Evolutionary conservation across 2,888 invertebrate species (phyloP), one percentile per base, ranked within the genome.

Genomic region (Amphimallon solstitiale): DNA sequence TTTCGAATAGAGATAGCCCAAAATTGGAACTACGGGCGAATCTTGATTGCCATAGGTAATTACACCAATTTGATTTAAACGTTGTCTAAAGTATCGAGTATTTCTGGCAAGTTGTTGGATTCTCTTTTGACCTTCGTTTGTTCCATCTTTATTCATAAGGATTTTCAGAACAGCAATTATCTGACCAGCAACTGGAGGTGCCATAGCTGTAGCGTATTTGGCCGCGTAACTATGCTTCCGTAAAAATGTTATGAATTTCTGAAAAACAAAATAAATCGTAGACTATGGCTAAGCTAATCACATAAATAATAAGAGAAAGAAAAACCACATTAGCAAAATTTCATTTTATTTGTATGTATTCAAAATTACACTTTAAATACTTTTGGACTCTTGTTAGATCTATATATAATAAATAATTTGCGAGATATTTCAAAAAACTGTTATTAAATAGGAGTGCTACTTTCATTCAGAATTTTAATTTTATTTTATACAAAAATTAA

Each of bases 11-110:
- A 94, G 87, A 85, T 95, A 99, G 72, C 97, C 92, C 78, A 99
- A 85, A 86, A 99, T 88, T 12, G 98, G 98, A 77, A 99, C 95
- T 69, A 99, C 97, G 0, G 98, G 98, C 46, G 97, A 97, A 82
- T 96, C 94, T 78, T 90, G 90, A 83, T 96, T 93, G 5, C 98
- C 98, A 81, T 93, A 94, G 72, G 92, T 90, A 73, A 98, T 93
- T 73, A 97, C 94, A 70, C 98, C 97, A 83, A 95, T 91, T 81
- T 92, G 92, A 69, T 91, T 90, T 71, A 98, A 84, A 72, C 90
- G 86, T 70, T 87, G 85, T 64, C 94, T 86, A 79, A 95, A 94
- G 81, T 95, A 95, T 60, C 86, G 85, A 0, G 95, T 92, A 84
- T 97, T 97, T 71, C 90, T 87, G 1, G 90, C 89, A 69, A 97